Evolutionary conservation across 2,113 vertebrate species (phyloP).

Genomic region (Bos taurus): DNA sequence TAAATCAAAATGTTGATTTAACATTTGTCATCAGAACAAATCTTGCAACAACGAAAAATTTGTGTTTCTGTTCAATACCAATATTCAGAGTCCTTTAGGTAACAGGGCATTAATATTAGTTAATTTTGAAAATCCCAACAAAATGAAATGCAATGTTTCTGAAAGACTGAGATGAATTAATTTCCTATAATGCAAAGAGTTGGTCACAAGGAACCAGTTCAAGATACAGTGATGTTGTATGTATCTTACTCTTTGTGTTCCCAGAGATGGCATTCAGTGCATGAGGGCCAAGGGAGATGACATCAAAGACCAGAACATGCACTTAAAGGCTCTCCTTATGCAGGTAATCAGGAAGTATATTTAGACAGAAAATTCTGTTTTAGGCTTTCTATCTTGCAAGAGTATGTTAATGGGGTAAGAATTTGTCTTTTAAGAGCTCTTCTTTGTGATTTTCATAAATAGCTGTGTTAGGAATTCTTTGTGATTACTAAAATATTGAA

Average conservation of each 20-base stretch:
- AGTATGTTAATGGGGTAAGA: not conserved
- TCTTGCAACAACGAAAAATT: too few relatives aligned
- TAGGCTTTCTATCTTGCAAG: not conserved
- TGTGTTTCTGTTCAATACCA: not conserved
- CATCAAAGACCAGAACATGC: not conserved
- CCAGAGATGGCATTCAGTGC: not conserved
- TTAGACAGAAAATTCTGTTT: not conserved
- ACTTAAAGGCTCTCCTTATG: not conserved
- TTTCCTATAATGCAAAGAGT: too few relatives aligned
- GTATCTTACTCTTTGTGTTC: not conserved
- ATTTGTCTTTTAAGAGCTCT: not conserved
- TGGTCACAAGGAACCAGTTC: not conserved
- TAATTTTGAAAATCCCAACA: not conserved
- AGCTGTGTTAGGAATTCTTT: too few relatives aligned
- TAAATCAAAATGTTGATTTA: too few relatives aligned
- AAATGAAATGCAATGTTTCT: not conserved
- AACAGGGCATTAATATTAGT: not conserved
- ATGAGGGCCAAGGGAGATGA: not conserved
- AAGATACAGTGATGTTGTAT: not conserved
- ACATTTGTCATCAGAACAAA: too few relatives aligned
- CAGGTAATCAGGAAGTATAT: not conserved
- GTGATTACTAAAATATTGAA: not conserved
- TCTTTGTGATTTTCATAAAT: not conserved
- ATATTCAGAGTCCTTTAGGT: not conserved
- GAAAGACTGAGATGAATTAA: too few relatives aligned